Conservation (phyloP, 2,888 invertebrate species). For the Corythucha ciliata region DNA sequence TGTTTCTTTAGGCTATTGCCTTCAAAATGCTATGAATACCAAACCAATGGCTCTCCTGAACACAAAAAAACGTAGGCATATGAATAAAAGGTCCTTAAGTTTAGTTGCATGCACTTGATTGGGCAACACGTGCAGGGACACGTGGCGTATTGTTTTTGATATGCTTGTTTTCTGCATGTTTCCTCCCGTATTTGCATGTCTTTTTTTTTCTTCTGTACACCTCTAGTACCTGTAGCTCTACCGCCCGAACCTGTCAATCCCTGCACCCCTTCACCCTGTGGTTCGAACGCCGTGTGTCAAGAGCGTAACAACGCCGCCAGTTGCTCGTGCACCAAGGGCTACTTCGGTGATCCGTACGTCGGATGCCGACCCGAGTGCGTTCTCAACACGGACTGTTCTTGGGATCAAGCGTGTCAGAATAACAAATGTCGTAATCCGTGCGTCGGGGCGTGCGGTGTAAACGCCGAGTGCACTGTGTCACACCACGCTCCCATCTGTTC, state of each 20-base stretch:
- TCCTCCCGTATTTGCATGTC: slow-evolving; percentile 21
- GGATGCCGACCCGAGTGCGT: slow-evolving; percentile 72
- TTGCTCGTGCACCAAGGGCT: slow-evolving; percentile 63
- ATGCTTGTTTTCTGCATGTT: background rate
- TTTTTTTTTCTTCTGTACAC: no score
- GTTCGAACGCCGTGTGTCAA: slow-evolving; percentile 67
- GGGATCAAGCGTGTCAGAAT: slow-evolving; percentile 61
- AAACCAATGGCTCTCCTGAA: no score
- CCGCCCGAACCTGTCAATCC: slow-evolving; percentile 44
- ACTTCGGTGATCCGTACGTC: slow-evolving; percentile 66
- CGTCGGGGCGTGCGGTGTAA: slow-evolving; percentile 64
- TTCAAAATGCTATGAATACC: no score
- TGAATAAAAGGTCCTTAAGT: no score
- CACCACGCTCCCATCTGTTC: slow-evolving; percentile 74
- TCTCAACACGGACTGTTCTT: slow-evolving; percentile 57
- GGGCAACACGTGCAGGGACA: no score
- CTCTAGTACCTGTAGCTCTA: slow-evolving; percentile 35
- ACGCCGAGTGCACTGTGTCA: slow-evolving; percentile 69
- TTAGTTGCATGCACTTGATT: no score
- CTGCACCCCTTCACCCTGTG: slow-evolving; percentile 68
- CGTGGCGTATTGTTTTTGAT: no score
- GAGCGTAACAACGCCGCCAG: slow-evolving; percentile 56
- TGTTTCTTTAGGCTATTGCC: no score
- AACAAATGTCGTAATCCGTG: slow-evolving; percentile 73
- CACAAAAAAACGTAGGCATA: no score